Percentiles rank a stretch among this genome's conserved stretches.
These are phyloP conservation scores for Hydrotaea cyrtoneurina DNA, from an alignment of 2,888 invertebrate genomes.

Conservation along the genomic window DNA sequence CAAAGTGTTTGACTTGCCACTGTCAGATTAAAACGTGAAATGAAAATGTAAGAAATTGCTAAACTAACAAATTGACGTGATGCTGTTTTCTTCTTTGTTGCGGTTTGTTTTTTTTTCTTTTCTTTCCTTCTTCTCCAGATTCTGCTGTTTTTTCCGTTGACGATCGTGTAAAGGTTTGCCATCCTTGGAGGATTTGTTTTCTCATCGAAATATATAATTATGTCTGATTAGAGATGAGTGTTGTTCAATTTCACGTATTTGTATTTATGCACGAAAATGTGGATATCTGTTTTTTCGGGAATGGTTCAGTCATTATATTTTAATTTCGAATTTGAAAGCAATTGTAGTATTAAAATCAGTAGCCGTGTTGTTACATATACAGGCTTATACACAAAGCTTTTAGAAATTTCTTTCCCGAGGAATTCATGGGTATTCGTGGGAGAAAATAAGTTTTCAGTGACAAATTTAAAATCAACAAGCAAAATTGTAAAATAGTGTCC, in stretches of 20 bases:
- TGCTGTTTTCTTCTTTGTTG: slow-evolving; percentile 39
- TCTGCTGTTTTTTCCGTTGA: background rate
- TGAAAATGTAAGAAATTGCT: slow-evolving; percentile 34
- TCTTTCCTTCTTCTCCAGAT: background rate
- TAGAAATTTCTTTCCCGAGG: too few relatives aligned
- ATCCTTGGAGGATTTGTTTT: background rate
- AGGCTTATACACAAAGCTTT: too few relatives aligned
- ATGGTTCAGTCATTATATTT: too few relatives aligned
- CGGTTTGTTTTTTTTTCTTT: background rate
- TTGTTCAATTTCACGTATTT: background rate
- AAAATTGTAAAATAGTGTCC: too few relatives aligned
- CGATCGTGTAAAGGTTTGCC: background rate
- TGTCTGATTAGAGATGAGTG: background rate
- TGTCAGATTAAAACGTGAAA: slow-evolving; percentile 63
- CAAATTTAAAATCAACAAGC: too few relatives aligned
- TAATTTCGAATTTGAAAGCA: too few relatives aligned
- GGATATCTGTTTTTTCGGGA: too few relatives aligned
- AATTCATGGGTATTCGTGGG: too few relatives aligned
- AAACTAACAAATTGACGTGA: slow-evolving; percentile 65
- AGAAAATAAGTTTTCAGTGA: too few relatives aligned
- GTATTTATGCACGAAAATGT: too few relatives aligned
- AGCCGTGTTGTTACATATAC: too few relatives aligned
- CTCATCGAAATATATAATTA: background rate
- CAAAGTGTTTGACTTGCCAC: slow-evolving; percentile 68
- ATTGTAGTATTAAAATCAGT: too few relatives aligned